phyloP scores from a whole-genome alignment of 1,140 invertebrate species.

The Heliconius congener region DNA sequence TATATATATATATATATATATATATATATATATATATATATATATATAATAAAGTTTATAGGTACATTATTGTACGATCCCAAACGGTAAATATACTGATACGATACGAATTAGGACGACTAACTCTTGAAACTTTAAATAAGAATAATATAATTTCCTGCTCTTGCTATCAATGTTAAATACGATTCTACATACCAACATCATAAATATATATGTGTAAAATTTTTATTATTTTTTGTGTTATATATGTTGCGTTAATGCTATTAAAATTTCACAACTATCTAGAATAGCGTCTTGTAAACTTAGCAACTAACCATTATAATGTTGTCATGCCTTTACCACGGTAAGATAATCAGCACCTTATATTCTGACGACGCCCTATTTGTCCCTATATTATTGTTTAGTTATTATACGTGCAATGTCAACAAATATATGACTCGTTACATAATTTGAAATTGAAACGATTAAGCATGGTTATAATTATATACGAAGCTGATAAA shows the following conservation, averaged over 20 bases:
- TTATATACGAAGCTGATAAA: neutral
- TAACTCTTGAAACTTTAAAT: neutral
- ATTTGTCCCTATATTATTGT: conserved; percentile 18
- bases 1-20: too few species aligned
- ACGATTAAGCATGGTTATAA: neutral
- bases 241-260: neutral
- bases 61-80: too few species aligned
- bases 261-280: conserved; percentile 7
- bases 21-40: too few species aligned
- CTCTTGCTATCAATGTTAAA: neutral
- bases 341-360: conserved; percentile 24
- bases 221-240: neutral
- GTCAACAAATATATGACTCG: neutral
- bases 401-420: conserved; percentile 14
- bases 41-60: too few species aligned
- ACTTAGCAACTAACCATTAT: conserved; percentile 24
- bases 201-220: neutral
- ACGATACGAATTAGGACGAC: neutral
- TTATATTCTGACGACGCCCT: conserved; percentile 24
- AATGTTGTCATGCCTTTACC: conserved; percentile 10
- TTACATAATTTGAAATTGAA: conserved; percentile 14
- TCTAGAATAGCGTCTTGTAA: conserved; percentile 20
- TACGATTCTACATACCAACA: neutral
- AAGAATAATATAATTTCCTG: neutral
- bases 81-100: neutral